These are phyloP conservation scores for Pinctada fucata DNA, from an alignment of 2,888 invertebrate genomes.

Conservation along the genomic window DNA sequence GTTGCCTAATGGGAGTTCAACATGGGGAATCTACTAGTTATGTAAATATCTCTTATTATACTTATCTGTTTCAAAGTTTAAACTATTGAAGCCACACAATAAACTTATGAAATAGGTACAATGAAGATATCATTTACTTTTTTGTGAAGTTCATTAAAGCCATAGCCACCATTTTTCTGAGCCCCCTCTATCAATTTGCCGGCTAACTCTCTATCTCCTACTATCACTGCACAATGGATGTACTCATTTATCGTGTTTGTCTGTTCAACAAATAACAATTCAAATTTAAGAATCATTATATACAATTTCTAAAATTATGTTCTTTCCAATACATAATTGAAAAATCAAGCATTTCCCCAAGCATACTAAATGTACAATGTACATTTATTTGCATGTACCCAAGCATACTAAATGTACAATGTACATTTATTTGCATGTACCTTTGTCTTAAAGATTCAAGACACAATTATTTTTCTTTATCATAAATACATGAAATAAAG, in stretches of 20 bases:
- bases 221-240: conserved; percentile 74
- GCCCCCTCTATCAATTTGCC: conserved; percentile 74
- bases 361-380: not conserved
- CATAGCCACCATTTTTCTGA: conserved; percentile 69
- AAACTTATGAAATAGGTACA: too few relatives aligned
- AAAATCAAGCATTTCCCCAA: not conserved
- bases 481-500: too few relatives aligned
- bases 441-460: too few relatives aligned
- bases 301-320: not conserved
- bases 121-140: conserved; percentile 60
- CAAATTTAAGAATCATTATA: not conserved
- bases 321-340: not conserved
- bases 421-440: too few relatives aligned
- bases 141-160: conserved; percentile 77
- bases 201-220: conserved; percentile 77
- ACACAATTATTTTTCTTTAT: too few relatives aligned
- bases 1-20: too few relatives aligned
- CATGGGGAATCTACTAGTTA: too few relatives aligned
- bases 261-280: conserved; percentile 43
- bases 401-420: too few relatives aligned
- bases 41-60: too few relatives aligned
- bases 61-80: too few relatives aligned
- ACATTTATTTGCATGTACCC: too few relatives aligned
- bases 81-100: too few relatives aligned
- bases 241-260: conserved; percentile 46